These are phyloP conservation scores for Coregonus clupeaformis DNA, from an alignment of 2,113 vertebrate species.

Conservation along the genomic window DNA sequence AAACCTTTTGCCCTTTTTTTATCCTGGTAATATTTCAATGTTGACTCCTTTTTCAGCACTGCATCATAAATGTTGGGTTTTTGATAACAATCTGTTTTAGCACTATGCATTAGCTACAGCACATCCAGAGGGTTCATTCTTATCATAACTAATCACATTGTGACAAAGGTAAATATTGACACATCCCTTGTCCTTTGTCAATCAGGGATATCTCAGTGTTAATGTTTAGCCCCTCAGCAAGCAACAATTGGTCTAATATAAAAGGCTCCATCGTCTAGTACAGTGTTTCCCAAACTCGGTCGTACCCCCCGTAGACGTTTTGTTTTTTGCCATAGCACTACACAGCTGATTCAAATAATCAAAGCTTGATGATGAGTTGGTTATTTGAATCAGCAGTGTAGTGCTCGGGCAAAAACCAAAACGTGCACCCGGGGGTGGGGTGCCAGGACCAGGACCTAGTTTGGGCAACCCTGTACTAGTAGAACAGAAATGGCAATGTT, in stretches of 20 bases:
- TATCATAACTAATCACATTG: not conserved
- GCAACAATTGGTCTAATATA: not conserved
- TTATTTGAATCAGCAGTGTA: too few relatives aligned
- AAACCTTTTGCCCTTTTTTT: not conserved
- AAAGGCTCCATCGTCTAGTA: too few relatives aligned
- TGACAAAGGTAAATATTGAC: not conserved
- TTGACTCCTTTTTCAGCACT: not conserved
- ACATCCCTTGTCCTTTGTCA: conserved; percentile 6
- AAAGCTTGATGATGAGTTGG: too few relatives aligned
- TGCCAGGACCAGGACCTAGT: too few relatives aligned
- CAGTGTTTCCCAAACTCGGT: too few relatives aligned
- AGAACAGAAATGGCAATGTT: too few relatives aligned
- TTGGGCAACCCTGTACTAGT: too few relatives aligned
- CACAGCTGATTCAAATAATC: too few relatives aligned
- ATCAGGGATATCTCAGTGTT: conserved; percentile 4
- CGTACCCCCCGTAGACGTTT: too few relatives aligned
- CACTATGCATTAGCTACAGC: not conserved
- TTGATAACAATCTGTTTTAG: not conserved
- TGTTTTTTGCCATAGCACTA: too few relatives aligned
- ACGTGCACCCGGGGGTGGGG: too few relatives aligned
- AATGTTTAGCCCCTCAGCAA: conserved; percentile 31
- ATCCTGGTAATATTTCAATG: not conserved
- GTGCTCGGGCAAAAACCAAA: too few relatives aligned
- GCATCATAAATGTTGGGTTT: not conserved
- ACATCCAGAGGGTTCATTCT: not conserved